These are phyloP conservation scores for Chorisops tibialis DNA, from an alignment of 2,888 invertebrate species.

Conservation along the genomic window DNA sequence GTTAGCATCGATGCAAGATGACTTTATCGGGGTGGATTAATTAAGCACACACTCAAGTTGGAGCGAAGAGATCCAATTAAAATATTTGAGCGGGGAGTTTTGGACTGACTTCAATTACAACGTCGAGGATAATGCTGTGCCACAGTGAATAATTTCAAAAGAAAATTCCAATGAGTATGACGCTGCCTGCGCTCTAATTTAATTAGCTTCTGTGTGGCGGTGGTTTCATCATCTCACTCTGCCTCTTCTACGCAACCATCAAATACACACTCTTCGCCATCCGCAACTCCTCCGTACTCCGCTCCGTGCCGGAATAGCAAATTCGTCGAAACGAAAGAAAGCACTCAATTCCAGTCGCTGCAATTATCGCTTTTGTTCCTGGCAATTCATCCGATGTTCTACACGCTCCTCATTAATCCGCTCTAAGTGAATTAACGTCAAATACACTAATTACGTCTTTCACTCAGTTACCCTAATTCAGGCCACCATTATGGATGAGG, in stretches of 20 bases:
- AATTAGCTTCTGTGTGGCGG: slow-evolving; percentile 16
- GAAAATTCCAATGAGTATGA: slow-evolving; percentile 6
- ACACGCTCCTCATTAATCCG: slow-evolving; percentile 38
- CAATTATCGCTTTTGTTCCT: slow-evolving; percentile 25
- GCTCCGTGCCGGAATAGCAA: not conserved
- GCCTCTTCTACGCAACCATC: not conserved
- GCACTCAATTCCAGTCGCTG: slow-evolving; percentile 16
- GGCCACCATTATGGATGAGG: slow-evolving; percentile 36
- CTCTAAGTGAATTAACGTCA: slow-evolving; percentile 40
- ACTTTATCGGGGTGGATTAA: too few species aligned
- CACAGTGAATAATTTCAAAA: slow-evolving; percentile 4
- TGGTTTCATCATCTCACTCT: slow-evolving; percentile 2
- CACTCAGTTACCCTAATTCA: slow-evolving; percentile 40
- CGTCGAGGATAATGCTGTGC: not conserved
- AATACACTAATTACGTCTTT: slow-evolving; percentile 40
- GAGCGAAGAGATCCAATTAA: not conserved
- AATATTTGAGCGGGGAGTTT: not conserved
- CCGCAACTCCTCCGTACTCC: not conserved
- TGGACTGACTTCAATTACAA: slow-evolving; percentile 7
- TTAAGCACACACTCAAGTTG: too few species aligned
- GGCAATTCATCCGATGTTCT: slow-evolving; percentile 32
- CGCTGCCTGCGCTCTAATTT: slow-evolving; percentile 10
- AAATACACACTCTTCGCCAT: not conserved
- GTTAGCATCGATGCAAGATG: too few species aligned
- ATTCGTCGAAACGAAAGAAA: slow-evolving; percentile 19